Evolutionary conservation across 2,888 invertebrate species (phyloP).

Genomic region (Ptilodon capucinus): DNA sequence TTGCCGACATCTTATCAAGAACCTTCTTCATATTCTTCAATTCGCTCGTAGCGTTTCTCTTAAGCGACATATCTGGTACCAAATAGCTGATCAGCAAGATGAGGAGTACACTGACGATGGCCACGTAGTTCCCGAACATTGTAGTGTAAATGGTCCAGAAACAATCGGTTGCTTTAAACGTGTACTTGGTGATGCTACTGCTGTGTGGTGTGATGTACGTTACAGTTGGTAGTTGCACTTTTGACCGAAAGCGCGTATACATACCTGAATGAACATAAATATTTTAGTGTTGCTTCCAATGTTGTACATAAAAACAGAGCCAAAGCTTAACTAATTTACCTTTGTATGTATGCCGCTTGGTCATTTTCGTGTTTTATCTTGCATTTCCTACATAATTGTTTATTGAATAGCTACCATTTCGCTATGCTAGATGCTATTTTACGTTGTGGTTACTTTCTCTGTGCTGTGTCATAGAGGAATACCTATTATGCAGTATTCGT

Average conservation of each 20-base stretch:
- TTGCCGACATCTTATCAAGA: conserved; percentile 53
- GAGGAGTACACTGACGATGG: conserved; percentile 42
- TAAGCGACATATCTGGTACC: conserved; percentile 55
- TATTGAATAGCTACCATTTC: background rate
- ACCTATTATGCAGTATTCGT: too few species aligned
- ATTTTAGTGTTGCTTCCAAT: too few species aligned
- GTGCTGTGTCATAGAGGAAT: too few species aligned
- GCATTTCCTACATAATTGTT: background rate
- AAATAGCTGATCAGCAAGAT: conserved; percentile 54
- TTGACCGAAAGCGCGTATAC: background rate
- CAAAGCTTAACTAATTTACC: background rate
- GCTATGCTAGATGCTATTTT: background rate
- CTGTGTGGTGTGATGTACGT: background rate
- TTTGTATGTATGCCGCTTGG: background rate
- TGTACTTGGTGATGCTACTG: conserved; percentile 11
- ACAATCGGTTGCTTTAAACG: conserved; percentile 22
- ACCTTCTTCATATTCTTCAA: conserved; percentile 56
- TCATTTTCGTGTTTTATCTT: background rate
- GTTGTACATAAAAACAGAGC: too few species aligned
- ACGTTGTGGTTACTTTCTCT: too few species aligned
- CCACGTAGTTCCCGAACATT: conserved; percentile 43
- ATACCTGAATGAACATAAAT: too few species aligned
- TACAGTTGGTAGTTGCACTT: background rate
- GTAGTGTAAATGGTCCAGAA: conserved; percentile 31
- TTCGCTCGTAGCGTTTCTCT: conserved; percentile 48